Percentiles rank a stretch among this genome's conserved stretches.
These are phyloP conservation scores for Neomorphus geoffroyi DNA, from an alignment of 2,797 vertebrate species.

Conservation along the genomic window DNA sequence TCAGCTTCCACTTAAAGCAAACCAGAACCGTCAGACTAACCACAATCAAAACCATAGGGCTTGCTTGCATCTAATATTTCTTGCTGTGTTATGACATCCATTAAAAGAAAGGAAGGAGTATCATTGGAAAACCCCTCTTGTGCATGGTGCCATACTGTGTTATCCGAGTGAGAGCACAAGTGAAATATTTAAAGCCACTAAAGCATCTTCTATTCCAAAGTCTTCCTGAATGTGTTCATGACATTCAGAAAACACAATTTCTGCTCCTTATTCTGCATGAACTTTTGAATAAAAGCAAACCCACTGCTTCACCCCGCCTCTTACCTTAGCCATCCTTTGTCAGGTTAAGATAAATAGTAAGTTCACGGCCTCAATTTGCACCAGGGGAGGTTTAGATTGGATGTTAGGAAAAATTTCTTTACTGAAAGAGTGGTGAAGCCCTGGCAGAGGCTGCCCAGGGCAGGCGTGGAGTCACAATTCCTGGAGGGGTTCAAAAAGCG, in stretches of 20 bases:
- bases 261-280: background rate
- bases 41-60: constrained; percentile 59
- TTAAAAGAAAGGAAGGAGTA: background rate
- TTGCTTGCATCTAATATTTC: constrained; percentile 19
- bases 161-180: background rate
- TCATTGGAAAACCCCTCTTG: background rate
- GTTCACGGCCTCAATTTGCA: background rate
- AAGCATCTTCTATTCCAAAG: background rate
- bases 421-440: no score
- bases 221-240: background rate
- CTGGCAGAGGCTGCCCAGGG: no score
- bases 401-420: no score
- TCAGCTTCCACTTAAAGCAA: constrained; percentile 62
- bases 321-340: background rate
- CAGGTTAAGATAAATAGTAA: background rate
- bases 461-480: no score
- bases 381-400: no score
- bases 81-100: background rate
- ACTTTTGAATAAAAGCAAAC: background rate
- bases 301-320: background rate
- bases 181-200: background rate
- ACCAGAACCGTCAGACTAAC: constrained; percentile 42
- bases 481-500: no score
- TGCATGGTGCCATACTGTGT: background rate
- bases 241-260: background rate